These are phyloP conservation scores for Caenorhabditis wallacei DNA, from an alignment of 2,888 invertebrate genomes.

Conservation along the genomic window DNA sequence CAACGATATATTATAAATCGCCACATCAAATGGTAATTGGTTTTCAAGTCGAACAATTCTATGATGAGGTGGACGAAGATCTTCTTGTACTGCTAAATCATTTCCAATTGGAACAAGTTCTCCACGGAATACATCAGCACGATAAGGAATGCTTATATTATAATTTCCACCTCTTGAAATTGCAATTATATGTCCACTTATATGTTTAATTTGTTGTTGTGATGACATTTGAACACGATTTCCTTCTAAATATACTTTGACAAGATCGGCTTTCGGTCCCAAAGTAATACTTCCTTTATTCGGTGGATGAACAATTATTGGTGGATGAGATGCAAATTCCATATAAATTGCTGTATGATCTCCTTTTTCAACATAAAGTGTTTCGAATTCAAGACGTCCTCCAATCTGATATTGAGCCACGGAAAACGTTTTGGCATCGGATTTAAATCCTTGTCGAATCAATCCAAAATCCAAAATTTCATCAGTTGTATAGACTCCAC, in stretches of 20 bases:
- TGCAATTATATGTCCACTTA: conserved; percentile 85
- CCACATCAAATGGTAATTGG: conserved; percentile 88
- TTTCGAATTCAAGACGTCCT: conserved; percentile 86
- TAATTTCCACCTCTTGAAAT: conserved; percentile 85
- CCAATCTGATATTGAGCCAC: conserved; percentile 88
- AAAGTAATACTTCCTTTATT: conserved; percentile 45
- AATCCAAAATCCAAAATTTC: conserved; percentile 91
- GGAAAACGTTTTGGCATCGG: conserved; percentile 86
- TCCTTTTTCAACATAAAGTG: conserved; percentile 77
- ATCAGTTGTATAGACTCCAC: conserved; percentile 90
- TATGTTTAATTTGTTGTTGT: conserved; percentile 56
- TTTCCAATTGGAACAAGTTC: conserved; percentile 66
- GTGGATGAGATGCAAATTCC: conserved; percentile 80
- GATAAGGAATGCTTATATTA: conserved; percentile 87
- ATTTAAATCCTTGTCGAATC: conserved; percentile 86
- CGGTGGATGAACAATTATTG: conserved; percentile 75
- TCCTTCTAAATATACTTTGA: conserved; percentile 78
- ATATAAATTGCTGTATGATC: conserved; percentile 77
- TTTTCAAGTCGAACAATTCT: conserved; percentile 86
- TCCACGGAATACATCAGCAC: conserved; percentile 85
- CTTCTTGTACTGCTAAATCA: conserved; percentile 70
- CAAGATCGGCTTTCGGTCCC: conserved; percentile 73
- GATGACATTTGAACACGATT: conserved; percentile 39
- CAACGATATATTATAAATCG: conserved; percentile 88
- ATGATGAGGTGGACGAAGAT: conserved; percentile 68